Base-by-base conservation (phyloP, 2,888 invertebrate species). In the Reticulitermes lucifugus region DNA sequence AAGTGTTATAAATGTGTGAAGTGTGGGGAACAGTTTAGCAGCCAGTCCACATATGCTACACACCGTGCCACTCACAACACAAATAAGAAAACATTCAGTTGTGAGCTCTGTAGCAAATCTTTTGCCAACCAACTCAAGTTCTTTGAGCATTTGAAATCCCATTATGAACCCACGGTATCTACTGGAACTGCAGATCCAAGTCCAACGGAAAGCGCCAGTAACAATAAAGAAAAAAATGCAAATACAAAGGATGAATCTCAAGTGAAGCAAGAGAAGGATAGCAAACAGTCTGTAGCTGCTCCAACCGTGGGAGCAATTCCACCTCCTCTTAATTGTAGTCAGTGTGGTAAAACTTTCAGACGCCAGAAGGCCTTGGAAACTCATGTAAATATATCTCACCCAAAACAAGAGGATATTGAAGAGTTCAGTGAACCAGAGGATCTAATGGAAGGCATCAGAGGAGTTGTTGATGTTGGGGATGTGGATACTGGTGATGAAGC, bases 391-490 rank as follows among this genome's bases (percentile, higher is more conserved):
- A 93, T 94, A 75, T 92, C 91, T 1, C 94, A 94, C 89, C 91
- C 90, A 55, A 91, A 91, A 73, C 88, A 92, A 87, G 93, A 93
- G 79, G 93, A 93, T 86, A 93, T 95, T 89, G 94, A 94, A 87
- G 97, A 97, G 90, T 97, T 97, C 90, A 96, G 96, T 88, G 97
- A 96, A 88, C 95, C 96, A 0, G 97, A 97, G 90, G 97, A 97
- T 90, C 93, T 97, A 90, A 95, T 97, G 94, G 96, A 95, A 89
- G 96, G 96, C 79, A 96, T 97, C 88, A 93, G 96, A 88, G 95
- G 95, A 88, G 94, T 96, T 22, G 96, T 96, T 87, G 94, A 94
- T 88, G 93, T 92, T 70, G 93, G 90, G 43, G 90, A 90, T 51
- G 91, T 90, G 87, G 91, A 90, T 86, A 91, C 90, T 46, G 90